phyloP scores from a whole-genome alignment of 1,140 invertebrate species.

The Scaptomyza graminum region DNA sequence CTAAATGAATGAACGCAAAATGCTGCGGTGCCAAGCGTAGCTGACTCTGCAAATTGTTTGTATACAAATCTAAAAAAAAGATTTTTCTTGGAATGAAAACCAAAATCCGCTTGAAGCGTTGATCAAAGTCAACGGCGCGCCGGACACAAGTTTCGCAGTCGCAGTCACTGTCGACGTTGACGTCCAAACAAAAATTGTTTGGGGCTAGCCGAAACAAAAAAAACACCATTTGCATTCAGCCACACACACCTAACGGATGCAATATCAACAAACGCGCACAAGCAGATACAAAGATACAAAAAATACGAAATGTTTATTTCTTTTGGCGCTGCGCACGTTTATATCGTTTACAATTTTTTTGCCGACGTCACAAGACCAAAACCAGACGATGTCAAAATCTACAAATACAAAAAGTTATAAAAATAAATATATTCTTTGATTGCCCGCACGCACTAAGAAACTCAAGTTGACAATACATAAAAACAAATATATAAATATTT shows the following conservation, averaged over 20 bases:
- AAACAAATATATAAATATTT: constrained; percentile 6
- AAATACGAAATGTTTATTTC: constrained; percentile 33
- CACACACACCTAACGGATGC: constrained; percentile 79
- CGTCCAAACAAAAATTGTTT: constrained; percentile 30
- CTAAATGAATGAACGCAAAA: constrained; percentile 40
- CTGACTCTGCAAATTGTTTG: constrained; percentile 62
- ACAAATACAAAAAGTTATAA: constrained; percentile 43
- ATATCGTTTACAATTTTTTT: constrained; percentile 47
- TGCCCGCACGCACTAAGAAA: constrained; percentile 48
- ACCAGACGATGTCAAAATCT: constrained; percentile 55
- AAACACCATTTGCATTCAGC: constrained; percentile 78
- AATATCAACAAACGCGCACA: constrained; percentile 54
- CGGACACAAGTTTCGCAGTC: constrained; percentile 67
- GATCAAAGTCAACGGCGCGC: constrained; percentile 77
- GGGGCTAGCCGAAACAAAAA: constrained; percentile 59
- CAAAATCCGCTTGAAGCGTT: constrained; percentile 19
- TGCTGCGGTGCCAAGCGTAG: constrained; percentile 13
- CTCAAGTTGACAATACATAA: background rate
- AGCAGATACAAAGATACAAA: constrained; percentile 49
- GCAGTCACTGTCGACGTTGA: constrained; percentile 4
- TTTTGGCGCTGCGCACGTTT: constrained; percentile 63
- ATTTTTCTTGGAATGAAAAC: constrained; percentile 33
- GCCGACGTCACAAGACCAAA: constrained; percentile 73
- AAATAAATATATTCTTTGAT: constrained; percentile 63
- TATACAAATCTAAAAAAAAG: constrained; percentile 54